phyloP scores from a whole-genome alignment of 2,797 vertebrate genomes.

The Parauchenoglanis punctatus region DNA sequence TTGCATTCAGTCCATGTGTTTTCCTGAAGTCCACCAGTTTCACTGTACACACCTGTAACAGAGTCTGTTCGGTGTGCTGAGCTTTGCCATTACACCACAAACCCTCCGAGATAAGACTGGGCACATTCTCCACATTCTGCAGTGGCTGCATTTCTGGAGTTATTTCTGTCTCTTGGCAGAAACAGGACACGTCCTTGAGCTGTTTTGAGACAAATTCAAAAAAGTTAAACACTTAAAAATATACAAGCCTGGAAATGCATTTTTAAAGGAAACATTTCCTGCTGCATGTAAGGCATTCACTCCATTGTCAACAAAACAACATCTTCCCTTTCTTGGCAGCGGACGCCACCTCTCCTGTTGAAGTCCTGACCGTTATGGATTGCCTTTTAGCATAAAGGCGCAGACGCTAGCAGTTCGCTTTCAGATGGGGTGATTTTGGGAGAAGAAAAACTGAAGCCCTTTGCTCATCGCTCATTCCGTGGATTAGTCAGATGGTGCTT shows the following conservation, averaged over 20 bases:
- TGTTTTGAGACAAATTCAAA: neutral
- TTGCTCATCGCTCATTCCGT: too few species aligned
- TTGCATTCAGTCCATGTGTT: neutral
- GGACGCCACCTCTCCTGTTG: neutral
- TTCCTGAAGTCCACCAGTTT: constrained; percentile 11
- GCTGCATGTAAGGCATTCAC: neutral
- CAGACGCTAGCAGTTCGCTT: too few species aligned
- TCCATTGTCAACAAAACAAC: neutral
- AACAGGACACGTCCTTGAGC: neutral
- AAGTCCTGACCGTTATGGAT: neutral
- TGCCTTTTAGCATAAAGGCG: too few species aligned
- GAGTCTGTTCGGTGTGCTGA: neutral
- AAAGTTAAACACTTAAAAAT: neutral
- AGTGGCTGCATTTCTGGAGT: neutral
- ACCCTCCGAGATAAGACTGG: neutral
- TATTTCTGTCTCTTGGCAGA: neutral
- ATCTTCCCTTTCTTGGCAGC: neutral
- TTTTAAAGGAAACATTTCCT: neutral
- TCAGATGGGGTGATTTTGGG: too few species aligned
- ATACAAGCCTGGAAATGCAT: neutral
- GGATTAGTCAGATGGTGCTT: too few species aligned
- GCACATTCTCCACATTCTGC: neutral
- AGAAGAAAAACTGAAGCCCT: too few species aligned
- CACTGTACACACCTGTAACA: neutral
- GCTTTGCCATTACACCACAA: neutral